phyloP scores from a whole-genome alignment of 1,140 invertebrate species.

The Diabrotica virgifera region DNA sequence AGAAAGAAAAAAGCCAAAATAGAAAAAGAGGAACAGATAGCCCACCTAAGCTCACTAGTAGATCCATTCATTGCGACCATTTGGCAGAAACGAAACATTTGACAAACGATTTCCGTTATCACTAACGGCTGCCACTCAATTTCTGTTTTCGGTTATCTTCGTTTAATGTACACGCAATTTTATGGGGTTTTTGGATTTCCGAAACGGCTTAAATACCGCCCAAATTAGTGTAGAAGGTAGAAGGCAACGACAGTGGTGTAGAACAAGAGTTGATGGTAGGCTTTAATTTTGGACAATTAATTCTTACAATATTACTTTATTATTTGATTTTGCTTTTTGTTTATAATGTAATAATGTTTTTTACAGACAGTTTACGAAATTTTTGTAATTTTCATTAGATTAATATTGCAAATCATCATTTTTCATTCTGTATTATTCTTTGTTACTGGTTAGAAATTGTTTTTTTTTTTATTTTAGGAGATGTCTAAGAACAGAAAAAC shows the following conservation, averaged over 20 bases:
- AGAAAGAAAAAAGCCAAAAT: background rate
- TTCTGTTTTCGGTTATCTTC: slow-evolving; percentile 27
- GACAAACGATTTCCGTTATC: slow-evolving; percentile 28
- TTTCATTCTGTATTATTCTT: too few species aligned
- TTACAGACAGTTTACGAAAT: too few species aligned
- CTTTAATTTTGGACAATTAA: too few species aligned
- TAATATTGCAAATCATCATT: too few species aligned
- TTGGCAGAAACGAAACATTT: slow-evolving; percentile 20
- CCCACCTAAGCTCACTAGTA: background rate
- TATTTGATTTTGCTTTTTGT: too few species aligned
- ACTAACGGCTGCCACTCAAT: slow-evolving; percentile 9
- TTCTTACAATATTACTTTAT: too few species aligned
- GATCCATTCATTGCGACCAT: slow-evolving; percentile 10
- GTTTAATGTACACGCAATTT: slow-evolving; percentile 23
- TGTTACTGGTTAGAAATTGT: too few species aligned
- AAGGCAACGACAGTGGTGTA: background rate
- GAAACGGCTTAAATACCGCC: slow-evolving; percentile 24
- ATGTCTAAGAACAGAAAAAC: too few species aligned
- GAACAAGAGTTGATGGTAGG: background rate
- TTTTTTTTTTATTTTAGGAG: too few species aligned
- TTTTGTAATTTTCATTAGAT: too few species aligned
- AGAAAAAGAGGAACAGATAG: background rate
- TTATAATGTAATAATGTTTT: too few species aligned
- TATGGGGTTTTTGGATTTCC: slow-evolving; percentile 32
- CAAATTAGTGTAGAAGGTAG: background rate